Percentiles rank a stretch among this genome's conserved stretches.
phyloP scores from a whole-genome alignment of 2,797 vertebrate species.

The Syngnathus acus region DNA sequence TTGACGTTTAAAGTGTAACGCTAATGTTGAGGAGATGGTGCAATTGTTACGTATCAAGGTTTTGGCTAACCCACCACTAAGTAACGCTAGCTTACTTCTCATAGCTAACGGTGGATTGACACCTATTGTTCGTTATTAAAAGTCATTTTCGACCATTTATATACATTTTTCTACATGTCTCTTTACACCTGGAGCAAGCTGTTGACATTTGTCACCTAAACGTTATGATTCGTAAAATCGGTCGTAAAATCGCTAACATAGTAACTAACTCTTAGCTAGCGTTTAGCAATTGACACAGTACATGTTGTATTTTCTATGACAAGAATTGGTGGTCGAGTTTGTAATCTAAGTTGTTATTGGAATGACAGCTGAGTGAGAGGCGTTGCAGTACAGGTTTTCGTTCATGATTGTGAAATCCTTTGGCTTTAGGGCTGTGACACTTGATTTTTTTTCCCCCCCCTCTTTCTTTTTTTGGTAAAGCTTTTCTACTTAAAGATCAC shows the following conservation, averaged over 20 bases:
- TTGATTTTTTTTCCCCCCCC: constrained; percentile 6
- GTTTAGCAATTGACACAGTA: background rate
- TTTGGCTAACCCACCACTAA: constrained; percentile 24
- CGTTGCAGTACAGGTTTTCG: constrained; percentile 21
- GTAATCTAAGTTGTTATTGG: constrained; percentile 17
- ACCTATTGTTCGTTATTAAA: background rate
- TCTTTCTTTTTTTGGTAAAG: background rate
- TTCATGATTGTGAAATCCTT: constrained; percentile 46
- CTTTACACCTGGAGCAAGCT: background rate
- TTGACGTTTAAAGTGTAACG: background rate
- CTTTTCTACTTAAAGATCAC: background rate
- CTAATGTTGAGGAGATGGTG: constrained; percentile 10
- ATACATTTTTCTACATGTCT: background rate
- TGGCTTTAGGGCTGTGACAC: constrained; percentile 14
- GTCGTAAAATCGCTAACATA: background rate
- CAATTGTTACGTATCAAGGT: constrained; percentile 8
- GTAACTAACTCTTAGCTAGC: background rate
- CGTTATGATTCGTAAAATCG: background rate
- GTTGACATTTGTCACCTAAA: background rate
- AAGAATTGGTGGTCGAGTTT: background rate
- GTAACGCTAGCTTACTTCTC: constrained; percentile 28
- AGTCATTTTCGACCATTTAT: background rate
- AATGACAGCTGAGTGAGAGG: constrained; percentile 44
- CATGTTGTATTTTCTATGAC: background rate
- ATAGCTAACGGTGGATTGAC: constrained; percentile 28